Evolutionary conservation across 2,888 invertebrate species (phyloP), one percentile per base, ranked within the genome.

Genomic region (Hydrotaea diabolus): DNA sequence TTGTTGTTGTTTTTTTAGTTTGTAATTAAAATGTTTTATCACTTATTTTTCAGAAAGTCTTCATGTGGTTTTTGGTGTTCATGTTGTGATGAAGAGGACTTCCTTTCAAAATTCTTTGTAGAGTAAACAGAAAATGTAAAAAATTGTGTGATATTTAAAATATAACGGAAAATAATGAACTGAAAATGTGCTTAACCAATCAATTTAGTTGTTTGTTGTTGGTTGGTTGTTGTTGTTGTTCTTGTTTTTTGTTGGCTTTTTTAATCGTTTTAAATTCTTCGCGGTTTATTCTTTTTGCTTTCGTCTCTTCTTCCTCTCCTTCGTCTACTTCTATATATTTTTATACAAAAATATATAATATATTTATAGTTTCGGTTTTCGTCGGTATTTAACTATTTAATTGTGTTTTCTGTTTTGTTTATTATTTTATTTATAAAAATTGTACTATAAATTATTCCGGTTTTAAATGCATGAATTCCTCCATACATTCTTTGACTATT

Each of bases 391-490:
- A 82, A 82, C 85, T 88, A 87, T 87, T 84, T 87, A 83, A 85
- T 82, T 62, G 43, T 80, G 74, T 75, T 79, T 71, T 80, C 57
- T 39, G 57, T 83, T 66, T 80, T 77, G 53, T 79, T 80, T 78
- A 64, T 77, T 74, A 46, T 80, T 87, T 83, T 85, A 83, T 86
- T 82, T 79, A 73, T 84, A 86, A 89, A 88, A 91, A 90, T 92
- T 92, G 92, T 92, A 92, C 92, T 92, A 92, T 92, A 92, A 92
- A 92, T 92, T 92, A 92, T 92, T 90, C 92, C 92, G 92, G 92
- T 92, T 89, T 90, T 86, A 53, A 85, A 79, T 83, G 85, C 74
- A 39, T 59, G 73, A 64, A 71, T 43, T 46, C 64, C 80, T 85
- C 75, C 66, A 57, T 86, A 77, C 88, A 88, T 87, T 88, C 86